Base-by-base conservation (phyloP, 2,113 vertebrate species). In the Cercopithecus mona region DNA sequence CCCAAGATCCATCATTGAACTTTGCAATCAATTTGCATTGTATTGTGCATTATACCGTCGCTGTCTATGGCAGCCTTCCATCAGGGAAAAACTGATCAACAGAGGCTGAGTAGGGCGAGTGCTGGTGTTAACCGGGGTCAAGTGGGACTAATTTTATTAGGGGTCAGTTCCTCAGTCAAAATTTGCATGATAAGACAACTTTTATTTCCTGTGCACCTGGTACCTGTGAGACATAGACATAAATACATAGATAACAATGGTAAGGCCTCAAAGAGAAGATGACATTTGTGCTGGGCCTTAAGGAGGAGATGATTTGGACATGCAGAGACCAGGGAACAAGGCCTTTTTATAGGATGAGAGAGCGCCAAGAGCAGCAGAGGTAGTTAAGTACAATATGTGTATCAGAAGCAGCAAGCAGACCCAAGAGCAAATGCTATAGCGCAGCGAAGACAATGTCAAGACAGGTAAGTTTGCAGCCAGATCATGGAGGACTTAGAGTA, bases 311-410 rank as follows among this genome's bases (percentile, higher is more conserved):
- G 25, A 61, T 50, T 23, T 40, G 25, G 70, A 79, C 17, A 5
- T 2, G 2, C 3, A 40, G 66, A 76, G 48, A 50, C 55, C 16
- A 57, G 61, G 5, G 55, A 48, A 8, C 55, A 50, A 43, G 73
- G 9, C 32, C 13, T 81, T 55, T 13, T 14, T 0, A 1, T 1
- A 12, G 23, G 32, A 72, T 50, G 35, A 8, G 2, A 1, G 1
- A 4, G 55, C 16, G 14, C 4, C 27, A 68, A 23, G 27, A 5
- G 70, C 55, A 35, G 43, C 82, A 30, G 85, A 52, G 70, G 6
- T 35, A 38, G 18, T 43, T 18, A 38, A 38, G 13, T 0, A 8
- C 6, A 2, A 7, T 0, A 0, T 20, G 68, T n/a, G 20, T 55
- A 0, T 45, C 6, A 20, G 38, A 50, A 78, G 32, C 11, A 25